A percentile compares a stretch with the other conserved stretches of the same genome.
Evolutionary conservation across 2,113 vertebrate genomes (phyloP).

Genomic region (human (Homo sapiens)): GRCh38 chr1:203280001-203280500

Average conservation of each 20-base stretch:
- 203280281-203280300: background rate
- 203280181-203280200: background rate
- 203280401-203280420: background rate
- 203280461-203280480: no score
- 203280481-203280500: no score
- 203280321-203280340: background rate
- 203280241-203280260: background rate
- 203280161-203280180: background rate
- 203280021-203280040: background rate
- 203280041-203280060: background rate
- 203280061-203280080: background rate
- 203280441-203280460: no score
- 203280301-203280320: background rate
- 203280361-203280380: background rate
- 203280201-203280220: accelerated
- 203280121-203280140: background rate
- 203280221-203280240: no score
- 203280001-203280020: background rate
- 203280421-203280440: background rate
- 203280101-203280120: background rate
- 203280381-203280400: background rate
- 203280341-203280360: background rate
- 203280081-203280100: background rate
- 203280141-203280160: background rate
- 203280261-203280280: background rate